A percentile compares a stretch with the other conserved stretches of the same genome.
These are phyloP conservation scores for Oxygymnocypris stewartii DNA, from an alignment of 2,113 vertebrate genomes.

Conservation along the genomic window DNA sequence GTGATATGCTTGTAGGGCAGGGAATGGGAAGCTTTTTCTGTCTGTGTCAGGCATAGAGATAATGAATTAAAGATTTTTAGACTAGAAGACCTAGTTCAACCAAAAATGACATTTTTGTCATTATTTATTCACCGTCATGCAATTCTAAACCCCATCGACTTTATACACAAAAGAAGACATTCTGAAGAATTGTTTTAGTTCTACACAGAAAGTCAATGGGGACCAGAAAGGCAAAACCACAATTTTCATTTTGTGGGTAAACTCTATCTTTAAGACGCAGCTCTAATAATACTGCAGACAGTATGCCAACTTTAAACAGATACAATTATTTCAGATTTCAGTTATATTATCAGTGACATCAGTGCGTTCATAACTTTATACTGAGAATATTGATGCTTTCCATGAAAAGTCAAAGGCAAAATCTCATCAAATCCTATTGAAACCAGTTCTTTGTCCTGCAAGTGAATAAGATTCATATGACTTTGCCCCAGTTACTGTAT, in stretches of 20 bases:
- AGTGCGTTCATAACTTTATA: not conserved
- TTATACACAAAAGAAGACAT: not conserved
- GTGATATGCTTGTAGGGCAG: not conserved
- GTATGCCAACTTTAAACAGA: not conserved
- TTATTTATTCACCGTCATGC: not conserved
- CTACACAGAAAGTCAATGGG: not conserved
- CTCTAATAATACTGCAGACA: no score
- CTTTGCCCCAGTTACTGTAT: conserved; percentile 19
- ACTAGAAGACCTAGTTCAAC: not conserved
- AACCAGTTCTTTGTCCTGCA: conserved; percentile 15
- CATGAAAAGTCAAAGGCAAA: not conserved
- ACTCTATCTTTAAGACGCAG: no score
- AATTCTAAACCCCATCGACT: not conserved
- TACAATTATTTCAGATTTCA: not conserved
- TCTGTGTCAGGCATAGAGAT: not conserved
- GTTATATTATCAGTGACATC: not conserved
- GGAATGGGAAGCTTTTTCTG: not conserved
- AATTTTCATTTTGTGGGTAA: no score
- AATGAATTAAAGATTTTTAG: not conserved
- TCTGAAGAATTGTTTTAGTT: not conserved
- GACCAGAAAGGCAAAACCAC: no score
- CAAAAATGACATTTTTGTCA: not conserved
- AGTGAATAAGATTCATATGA: not conserved
- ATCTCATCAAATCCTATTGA: not conserved
- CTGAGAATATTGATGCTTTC: not conserved